Percentiles rank a stretch among this genome's conserved stretches.
Conservation (phyloP, 1,140 invertebrate species). For the Caerostris darwini region DNA sequence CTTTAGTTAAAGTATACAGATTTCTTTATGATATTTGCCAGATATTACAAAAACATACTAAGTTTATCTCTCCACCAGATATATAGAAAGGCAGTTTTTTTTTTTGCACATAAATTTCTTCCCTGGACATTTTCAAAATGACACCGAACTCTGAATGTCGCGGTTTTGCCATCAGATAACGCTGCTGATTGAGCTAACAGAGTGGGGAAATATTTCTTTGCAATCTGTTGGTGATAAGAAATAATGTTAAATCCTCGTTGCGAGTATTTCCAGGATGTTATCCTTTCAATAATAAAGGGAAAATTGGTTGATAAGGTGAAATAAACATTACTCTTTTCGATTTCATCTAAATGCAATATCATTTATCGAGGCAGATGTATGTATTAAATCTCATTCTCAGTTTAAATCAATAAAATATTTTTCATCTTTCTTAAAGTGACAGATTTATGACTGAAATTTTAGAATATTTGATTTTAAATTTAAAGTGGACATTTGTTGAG, state of each 20-base stretch:
- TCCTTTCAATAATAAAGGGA: not conserved
- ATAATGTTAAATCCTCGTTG: conserved; percentile 33
- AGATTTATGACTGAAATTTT: no score
- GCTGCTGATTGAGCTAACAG: not conserved
- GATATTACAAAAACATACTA: not conserved
- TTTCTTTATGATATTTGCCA: conserved; percentile 10
- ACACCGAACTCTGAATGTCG: conserved; percentile 14
- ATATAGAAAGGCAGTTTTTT: conserved; percentile 29
- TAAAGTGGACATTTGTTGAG: no score
- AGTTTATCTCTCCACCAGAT: not conserved
- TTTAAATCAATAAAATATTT: no score
- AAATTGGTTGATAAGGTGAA: conserved; percentile 15
- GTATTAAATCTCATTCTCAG: no score
- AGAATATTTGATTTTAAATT: no score
- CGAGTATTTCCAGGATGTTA: not conserved
- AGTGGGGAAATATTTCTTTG: conserved; percentile 19
- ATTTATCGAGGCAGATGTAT: no score
- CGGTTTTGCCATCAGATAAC: conserved; percentile 49
- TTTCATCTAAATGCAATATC: not conserved
- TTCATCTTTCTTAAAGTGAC: no score
- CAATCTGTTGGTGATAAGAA: conserved; percentile 15
- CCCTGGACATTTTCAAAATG: conserved; percentile 74
- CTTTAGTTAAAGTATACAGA: no score
- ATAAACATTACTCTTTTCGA: not conserved
- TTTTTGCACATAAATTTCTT: conserved; percentile 59